A percentile compares a stretch with the other conserved stretches of the same genome.
Evolutionary conservation across 53 echinoderm and acorn worm genomes (phyloP).

Genomic region (Echinarachnius parma): DNA sequence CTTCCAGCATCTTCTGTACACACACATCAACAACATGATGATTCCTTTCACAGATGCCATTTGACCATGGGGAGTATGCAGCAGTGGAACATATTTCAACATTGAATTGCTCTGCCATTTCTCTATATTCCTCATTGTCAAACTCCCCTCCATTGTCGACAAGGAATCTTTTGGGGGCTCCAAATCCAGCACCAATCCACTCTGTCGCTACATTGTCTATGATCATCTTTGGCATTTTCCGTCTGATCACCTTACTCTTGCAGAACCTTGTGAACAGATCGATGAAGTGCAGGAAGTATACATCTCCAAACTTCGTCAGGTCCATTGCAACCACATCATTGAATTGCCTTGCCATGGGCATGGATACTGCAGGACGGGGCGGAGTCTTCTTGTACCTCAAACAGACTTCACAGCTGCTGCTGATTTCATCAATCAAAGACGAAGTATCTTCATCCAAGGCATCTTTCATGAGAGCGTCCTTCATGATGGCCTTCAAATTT

Average conservation of each 20-base stretch:
- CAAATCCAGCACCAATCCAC: slow-evolving; percentile 53
- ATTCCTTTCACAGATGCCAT: slow-evolving; percentile 48
- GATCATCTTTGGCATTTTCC: slow-evolving; percentile 37
- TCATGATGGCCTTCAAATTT: slow-evolving; percentile 35
- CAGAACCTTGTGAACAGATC: slow-evolving; percentile 48
- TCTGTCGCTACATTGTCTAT: slow-evolving; percentile 37
- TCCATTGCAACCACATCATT: slow-evolving; percentile 57
- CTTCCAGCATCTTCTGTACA: slow-evolving; percentile 50
- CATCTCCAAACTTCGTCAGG: slow-evolving; percentile 22
- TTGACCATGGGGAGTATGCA: slow-evolving; percentile 53
- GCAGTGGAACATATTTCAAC: slow-evolving; percentile 37
- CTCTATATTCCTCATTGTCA: slow-evolving; percentile 13
- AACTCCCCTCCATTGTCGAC: slow-evolving; percentile 36
- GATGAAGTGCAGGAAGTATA: slow-evolving; percentile 54
- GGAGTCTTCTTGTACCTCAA: slow-evolving; percentile 42
- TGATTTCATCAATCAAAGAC: slow-evolving; percentile 12
- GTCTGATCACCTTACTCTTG: slow-evolving; percentile 39
- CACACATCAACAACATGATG: slow-evolving; percentile 37
- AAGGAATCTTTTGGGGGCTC: slow-evolving; percentile 30
- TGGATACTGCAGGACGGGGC: slow-evolving; percentile 37
- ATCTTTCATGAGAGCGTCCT: slow-evolving; percentile 24
- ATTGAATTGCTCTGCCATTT: slow-evolving; percentile 41
- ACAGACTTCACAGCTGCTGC: slow-evolving; percentile 37
- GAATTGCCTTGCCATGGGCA: slow-evolving; percentile 47
- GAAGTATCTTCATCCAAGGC: slow-evolving; percentile 18